Percentiles rank a stretch among this genome's conserved stretches.
Conservation (phyloP, 1,140 invertebrate genomes). For the honey bee (Apis mellifera) region Amel_HAv3.1 CM009936.2:17470501-17471000, state of each 20-base stretch:
- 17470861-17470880: slow-evolving; percentile 56
- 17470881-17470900: slow-evolving; percentile 54
- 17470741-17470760: slow-evolving; percentile 32
- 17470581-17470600: slow-evolving; percentile 75
- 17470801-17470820: neutral
- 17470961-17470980: slow-evolving; percentile 73
- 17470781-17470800: too few species aligned
- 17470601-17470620: slow-evolving; percentile 45
- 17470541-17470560: slow-evolving; percentile 65
- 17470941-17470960: slow-evolving; percentile 51
- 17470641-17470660: slow-evolving; percentile 71
- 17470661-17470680: slow-evolving; percentile 73
- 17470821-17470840: neutral
- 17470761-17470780: too few species aligned
- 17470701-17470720: slow-evolving; percentile 64
- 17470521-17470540: slow-evolving; percentile 43
- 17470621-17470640: slow-evolving; percentile 57
- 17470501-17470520: slow-evolving; percentile 31
- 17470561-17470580: slow-evolving; percentile 71
- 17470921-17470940: slow-evolving; percentile 69
- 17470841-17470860: slow-evolving; percentile 48
- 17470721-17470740: neutral
- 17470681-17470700: slow-evolving; percentile 63
- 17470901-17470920: slow-evolving; percentile 65
- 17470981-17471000: slow-evolving; percentile 73